phyloP scores from a whole-genome alignment of 2,888 invertebrate species.

The Conops quadrifasciatus region DNA sequence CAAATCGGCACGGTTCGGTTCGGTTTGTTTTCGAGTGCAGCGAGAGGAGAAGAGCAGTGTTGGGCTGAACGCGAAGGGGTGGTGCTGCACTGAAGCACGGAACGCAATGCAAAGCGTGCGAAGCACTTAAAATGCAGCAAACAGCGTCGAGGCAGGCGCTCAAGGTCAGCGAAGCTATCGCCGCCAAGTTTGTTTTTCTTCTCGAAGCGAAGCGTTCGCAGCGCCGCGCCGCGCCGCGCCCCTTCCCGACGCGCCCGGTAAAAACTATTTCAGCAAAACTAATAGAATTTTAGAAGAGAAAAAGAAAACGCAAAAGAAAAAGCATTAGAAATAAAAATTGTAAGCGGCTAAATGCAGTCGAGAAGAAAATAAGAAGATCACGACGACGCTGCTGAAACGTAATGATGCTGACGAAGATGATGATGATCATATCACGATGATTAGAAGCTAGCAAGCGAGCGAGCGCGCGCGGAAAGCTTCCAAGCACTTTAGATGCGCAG shows the following conservation, averaged over 20 bases:
- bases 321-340: background rate
- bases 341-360: background rate
- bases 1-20: background rate
- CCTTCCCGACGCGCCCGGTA: background rate
- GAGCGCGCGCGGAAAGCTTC: slow-evolving; percentile 2
- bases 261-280: slow-evolving; percentile 33
- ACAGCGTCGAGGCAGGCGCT: slow-evolving; percentile 22
- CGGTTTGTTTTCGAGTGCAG: too few relatives aligned
- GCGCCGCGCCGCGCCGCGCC: background rate
- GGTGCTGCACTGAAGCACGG: too few relatives aligned
- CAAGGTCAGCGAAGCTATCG: slow-evolving; percentile 35
- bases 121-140: slow-evolving; percentile 37
- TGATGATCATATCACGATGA: too few relatives aligned
- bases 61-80: background rate
- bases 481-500: background rate
- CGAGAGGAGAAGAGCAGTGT: background rate
- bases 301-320: slow-evolving; percentile 3
- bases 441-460: slow-evolving; percentile 14
- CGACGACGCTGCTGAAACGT: background rate
- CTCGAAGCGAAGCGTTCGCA: slow-evolving; percentile 19
- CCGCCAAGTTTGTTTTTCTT: slow-evolving; percentile 24
- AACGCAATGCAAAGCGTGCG: slow-evolving; percentile 29
- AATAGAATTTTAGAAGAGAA: slow-evolving; percentile 27
- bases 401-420: too few relatives aligned
- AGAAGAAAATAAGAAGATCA: background rate